A percentile compares a stretch with the other conserved stretches of the same genome.
phyloP scores from a whole-genome alignment of 2,797 vertebrate genomes.

The Glyptemys insculpta region DNA sequence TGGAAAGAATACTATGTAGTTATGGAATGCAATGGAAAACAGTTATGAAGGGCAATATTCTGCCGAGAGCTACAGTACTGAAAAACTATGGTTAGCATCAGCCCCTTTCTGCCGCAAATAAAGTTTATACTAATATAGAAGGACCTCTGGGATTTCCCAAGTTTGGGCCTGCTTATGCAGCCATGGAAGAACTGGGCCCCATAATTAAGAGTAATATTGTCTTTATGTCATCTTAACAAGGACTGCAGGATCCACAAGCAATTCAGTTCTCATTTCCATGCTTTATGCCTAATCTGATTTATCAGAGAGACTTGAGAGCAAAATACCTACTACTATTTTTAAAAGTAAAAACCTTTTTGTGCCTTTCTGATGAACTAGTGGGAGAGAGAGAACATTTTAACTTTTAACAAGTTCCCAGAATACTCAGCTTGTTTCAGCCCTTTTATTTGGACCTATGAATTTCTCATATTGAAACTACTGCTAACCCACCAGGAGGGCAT shows the following conservation, averaged over 20 bases:
- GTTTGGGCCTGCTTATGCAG: accelerated
- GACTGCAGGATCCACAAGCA: neutral
- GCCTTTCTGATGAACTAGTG: neutral
- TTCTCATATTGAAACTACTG: neutral
- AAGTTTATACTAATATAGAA: constrained; percentile 19
- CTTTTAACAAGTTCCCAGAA: neutral
- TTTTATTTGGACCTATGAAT: neutral
- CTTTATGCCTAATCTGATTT: neutral
- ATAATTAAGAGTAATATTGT: neutral
- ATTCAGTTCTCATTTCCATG: neutral
- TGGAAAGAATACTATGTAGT: neutral
- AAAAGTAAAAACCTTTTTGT: accelerated
- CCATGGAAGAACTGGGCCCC: neutral
- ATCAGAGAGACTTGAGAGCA: neutral
- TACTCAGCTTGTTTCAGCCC: neutral
- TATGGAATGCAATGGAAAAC: neutral
- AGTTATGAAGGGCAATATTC: neutral
- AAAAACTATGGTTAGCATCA: neutral
- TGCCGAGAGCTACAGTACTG: neutral
- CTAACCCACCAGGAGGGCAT: neutral
- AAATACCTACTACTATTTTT: neutral
- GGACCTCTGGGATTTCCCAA: neutral
- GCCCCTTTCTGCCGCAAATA: neutral
- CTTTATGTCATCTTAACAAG: neutral
- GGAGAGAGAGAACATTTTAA: neutral